phyloP scores from a whole-genome alignment of 2,113 vertebrate species.

The Penelope pileata region DNA sequence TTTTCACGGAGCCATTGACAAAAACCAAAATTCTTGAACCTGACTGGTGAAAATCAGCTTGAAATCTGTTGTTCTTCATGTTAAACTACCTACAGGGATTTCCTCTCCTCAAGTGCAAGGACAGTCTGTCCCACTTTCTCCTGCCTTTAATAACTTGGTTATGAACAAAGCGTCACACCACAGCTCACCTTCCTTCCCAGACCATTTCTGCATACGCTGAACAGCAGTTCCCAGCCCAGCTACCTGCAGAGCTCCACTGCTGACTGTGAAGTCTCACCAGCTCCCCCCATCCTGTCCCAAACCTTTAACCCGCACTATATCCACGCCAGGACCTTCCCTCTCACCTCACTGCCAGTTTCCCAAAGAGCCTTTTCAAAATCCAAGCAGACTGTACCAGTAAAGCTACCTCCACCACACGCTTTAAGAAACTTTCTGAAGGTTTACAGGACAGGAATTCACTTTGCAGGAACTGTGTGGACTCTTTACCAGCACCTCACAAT shows the following conservation, averaged over 20 bases:
- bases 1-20: not conserved
- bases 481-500: not conserved
- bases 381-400: not conserved
- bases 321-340: not conserved
- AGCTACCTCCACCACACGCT: not conserved
- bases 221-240: not conserved
- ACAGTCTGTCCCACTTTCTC: not conserved
- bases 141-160: not conserved
- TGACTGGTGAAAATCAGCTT: not conserved
- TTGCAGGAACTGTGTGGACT: not conserved
- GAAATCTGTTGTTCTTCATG: not conserved
- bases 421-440: not conserved
- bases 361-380: not conserved
- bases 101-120: not conserved
- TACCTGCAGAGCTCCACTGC: not conserved
- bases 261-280: not conserved
- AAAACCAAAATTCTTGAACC: not conserved
- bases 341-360: not conserved
- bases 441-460: not conserved
- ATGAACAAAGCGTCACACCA: not conserved
- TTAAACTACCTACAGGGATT: not conserved
- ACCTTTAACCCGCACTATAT: not conserved
- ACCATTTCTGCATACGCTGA: not conserved
- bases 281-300: not conserved
- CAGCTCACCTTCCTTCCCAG: not conserved